Base-by-base conservation (phyloP, 92 coral and sea anemone species). In the Chrysogorgia sp. region DNA sequence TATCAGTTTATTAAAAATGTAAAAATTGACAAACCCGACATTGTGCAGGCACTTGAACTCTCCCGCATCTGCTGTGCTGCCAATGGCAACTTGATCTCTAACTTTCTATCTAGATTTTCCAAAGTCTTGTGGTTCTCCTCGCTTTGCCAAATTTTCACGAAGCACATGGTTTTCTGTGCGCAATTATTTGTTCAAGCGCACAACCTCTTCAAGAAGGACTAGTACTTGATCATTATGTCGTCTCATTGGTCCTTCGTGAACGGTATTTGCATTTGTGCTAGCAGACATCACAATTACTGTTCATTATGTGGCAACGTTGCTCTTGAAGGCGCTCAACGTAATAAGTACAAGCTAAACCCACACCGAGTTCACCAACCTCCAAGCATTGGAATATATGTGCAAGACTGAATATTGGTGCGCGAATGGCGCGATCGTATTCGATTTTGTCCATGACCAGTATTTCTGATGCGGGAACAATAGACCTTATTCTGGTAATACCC, bases 31-130 rank as follows among this genome's bases (percentile, higher is more conserved):
- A 1, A 22, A 58, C 63, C 63, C 63, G 63, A 58, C 63, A 58
- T 22, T 25, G 63, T 10, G 63, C 63, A 58, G 63, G 63, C 25
- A 58, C 63, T 58, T 58, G 25, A 58, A 25, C 63, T 58, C 22
- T 58, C 31, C 14, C 31, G 63, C 25, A 10, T 58, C 31, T 58
- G 63, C 25, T 25, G 17, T 58, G 63, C 31, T 58, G 22, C 63
- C 24, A 31, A 24, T 58, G 31, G 32, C 25, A 7, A 58, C 63
- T 23, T 52, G 59, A 24, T 58, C 32, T n/a, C n/a, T 58, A 58
- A 10, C 25, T 58, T 58, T 31, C 31, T 1, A 8, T 20, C 10
- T 22, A 58, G 24, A 15, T 58, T 31, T 7, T 25, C 63, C 30
- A 58, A 24, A 58, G 31, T 58, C 25, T 58, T 58, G 25, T 29